Evolutionary conservation across 2,113 vertebrate genomes (phyloP), one percentile per base, ranked within the genome.

Genomic region (Chaetops frenatus): DNA sequence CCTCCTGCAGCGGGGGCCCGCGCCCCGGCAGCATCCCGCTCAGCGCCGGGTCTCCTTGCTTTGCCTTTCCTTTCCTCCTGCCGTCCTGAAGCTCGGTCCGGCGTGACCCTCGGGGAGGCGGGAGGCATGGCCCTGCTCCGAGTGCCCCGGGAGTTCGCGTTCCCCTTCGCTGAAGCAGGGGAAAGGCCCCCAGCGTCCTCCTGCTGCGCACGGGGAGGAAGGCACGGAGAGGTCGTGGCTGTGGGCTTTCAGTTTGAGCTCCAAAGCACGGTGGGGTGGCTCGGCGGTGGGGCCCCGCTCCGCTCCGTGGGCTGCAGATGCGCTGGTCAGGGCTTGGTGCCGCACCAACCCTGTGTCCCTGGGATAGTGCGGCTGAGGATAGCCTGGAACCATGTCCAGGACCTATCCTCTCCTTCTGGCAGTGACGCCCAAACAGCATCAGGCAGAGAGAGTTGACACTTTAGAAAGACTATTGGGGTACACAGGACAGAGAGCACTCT

Each of bases 141-240:
- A 8, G 14, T 47, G 33, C 14, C 16, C 10, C 17, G 9, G 23
- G 11, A 24, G 12, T 8, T 60, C 3, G 4, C 25, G 22, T 14
- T 33, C 27, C 11, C 27, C 18, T 20, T 12, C 4, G 10, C 10
- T 2, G 27, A 28, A 9, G 31, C 4, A 3, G n/a, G 18, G 35
- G 21, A 18, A 24, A 18, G 50, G 12, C 33, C 25, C 21, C 44
- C 36, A 4, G n/a, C 21, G 2, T 27, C 29, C 35, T 79, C 22
- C 35, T 53, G 20, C n/a, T 31, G 0, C 38, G 1, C 23, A 0
- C 3, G 54, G 29, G 72, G 10, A 56, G 45, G 42, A 36, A 11
- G 25, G 1, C 20, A 1, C 4, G 5, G 11, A 13, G 31, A 8
- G 33, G 4, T 8, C 2, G 15, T 15, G 72, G 51, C 42, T 9